Evolutionary conservation across 2,888 invertebrate species (phyloP).

Genomic region (Chorisops tibialis): DNA sequence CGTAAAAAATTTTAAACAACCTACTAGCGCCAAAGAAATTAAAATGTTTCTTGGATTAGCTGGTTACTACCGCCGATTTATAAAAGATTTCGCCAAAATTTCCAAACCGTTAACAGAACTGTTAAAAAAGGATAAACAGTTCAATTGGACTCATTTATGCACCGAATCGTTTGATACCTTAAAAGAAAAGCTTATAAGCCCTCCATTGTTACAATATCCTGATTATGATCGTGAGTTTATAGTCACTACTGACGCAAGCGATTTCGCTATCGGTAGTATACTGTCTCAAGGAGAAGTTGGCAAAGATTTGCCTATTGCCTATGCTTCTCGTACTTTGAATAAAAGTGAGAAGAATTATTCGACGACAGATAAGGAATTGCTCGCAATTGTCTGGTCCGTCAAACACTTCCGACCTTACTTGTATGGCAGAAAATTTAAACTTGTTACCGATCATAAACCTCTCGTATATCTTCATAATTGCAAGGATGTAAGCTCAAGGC

Average conservation of each 20-base stretch:
- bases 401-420: slow-evolving; percentile 41
- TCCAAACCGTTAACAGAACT: slow-evolving; percentile 10
- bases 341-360: slow-evolving; percentile 37
- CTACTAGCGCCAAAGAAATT: slow-evolving; percentile 35
- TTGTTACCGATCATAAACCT: slow-evolving; percentile 43
- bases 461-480: slow-evolving; percentile 34
- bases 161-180: slow-evolving; percentile 23
- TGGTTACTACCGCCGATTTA: slow-evolving; percentile 47
- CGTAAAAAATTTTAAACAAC: slow-evolving; percentile 37
- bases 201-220: slow-evolving; percentile 43
- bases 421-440: slow-evolving; percentile 39
- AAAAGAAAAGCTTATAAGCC: slow-evolving; percentile 8
- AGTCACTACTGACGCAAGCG: slow-evolving; percentile 40
- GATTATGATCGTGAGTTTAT: slow-evolving; percentile 40
- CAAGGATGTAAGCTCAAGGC: slow-evolving; percentile 32
- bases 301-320: slow-evolving; percentile 37
- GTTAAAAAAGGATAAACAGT: slow-evolving; percentile 4
- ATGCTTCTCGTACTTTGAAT: slow-evolving; percentile 37
- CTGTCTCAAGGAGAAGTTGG: slow-evolving; percentile 36
- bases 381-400: slow-evolving; percentile 38
- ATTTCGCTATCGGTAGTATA: slow-evolving; percentile 38
- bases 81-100: slow-evolving; percentile 35
- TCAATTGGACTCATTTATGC: slow-evolving; percentile 3
- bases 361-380: slow-evolving; percentile 39
- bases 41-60: slow-evolving; percentile 37